Percentiles rank a stretch among this genome's conserved stretches.
These are phyloP conservation scores for Epizoanthus rinbou DNA, from an alignment of 92 coral and sea anemone genomes.

Conservation along the genomic window DNA sequence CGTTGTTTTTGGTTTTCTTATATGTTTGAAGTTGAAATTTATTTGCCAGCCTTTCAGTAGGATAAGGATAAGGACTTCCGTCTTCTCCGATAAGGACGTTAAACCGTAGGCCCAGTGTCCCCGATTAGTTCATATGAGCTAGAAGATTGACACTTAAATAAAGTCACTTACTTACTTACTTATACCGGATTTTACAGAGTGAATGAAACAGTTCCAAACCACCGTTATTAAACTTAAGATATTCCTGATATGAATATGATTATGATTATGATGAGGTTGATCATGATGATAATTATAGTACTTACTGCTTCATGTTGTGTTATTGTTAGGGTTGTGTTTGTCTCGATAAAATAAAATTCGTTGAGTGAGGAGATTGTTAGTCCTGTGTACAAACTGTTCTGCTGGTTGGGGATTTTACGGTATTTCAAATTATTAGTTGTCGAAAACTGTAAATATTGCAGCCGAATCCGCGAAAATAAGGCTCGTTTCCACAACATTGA, in stretches of 20 bases:
- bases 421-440: too few species aligned
- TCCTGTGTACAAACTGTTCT: too few species aligned
- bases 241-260: conserved; percentile 19
- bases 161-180: too few species aligned
- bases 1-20: conserved; percentile 3
- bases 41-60: conserved; percentile 29
- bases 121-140: too few species aligned
- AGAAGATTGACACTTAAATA: too few species aligned
- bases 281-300: conserved; percentile 20
- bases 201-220: conserved; percentile 23
- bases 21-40: conserved; percentile 18
- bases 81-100: too few species aligned
- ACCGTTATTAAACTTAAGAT: conserved; percentile 14
- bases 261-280: conserved; percentile 15
- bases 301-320: conserved; percentile 23
- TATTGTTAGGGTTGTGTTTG: conserved; percentile 26
- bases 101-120: too few species aligned
- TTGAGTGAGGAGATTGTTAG: background rate
- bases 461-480: too few species aligned
- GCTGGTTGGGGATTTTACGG: too few species aligned
- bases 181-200: conserved; percentile 10
- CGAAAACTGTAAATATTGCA: too few species aligned
- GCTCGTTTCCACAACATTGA: too few species aligned
- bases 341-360: conserved; percentile 17
- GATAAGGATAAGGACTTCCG: too few species aligned